phyloP scores from a whole-genome alignment of 2,888 invertebrate species.

The Spodoptera picta region DNA sequence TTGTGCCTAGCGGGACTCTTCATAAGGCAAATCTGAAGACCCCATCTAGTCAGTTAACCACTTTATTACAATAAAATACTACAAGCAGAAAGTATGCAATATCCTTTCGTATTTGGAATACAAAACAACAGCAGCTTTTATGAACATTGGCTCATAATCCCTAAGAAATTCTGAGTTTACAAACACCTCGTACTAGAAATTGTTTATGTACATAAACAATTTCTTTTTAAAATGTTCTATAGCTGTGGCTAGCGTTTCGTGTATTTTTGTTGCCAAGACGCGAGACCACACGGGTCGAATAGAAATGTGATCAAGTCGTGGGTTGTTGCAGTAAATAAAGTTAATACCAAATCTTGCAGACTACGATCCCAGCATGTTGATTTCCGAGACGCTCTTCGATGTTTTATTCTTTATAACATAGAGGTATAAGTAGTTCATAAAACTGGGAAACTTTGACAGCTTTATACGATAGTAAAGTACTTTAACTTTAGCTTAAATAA shows the following conservation, averaged over 20 bases:
- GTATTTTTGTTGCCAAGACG: slow-evolving; percentile 16
- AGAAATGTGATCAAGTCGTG: slow-evolving; percentile 23
- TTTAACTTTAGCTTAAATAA: slow-evolving; percentile 4
- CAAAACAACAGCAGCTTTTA: too few relatives aligned
- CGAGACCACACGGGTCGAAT: slow-evolving; percentile 32
- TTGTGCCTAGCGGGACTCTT: slow-evolving; percentile 5
- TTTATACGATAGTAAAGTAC: slow-evolving; percentile 3
- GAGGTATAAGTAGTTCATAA: slow-evolving; percentile 5
- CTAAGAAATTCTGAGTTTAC: neutral
- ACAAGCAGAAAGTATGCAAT: too few relatives aligned
- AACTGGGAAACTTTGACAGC: slow-evolving; percentile 13
- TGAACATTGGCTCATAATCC: too few relatives aligned
- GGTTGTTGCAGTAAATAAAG: slow-evolving; percentile 28
- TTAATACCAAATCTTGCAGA: slow-evolving; percentile 15
- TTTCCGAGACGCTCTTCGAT: slow-evolving; percentile 3
- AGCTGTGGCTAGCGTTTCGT: slow-evolving; percentile 5
- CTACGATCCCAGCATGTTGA: slow-evolving; percentile 11
- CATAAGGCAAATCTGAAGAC: neutral
- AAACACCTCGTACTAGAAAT: neutral
- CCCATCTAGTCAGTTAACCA: neutral
- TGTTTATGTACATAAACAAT: neutral
- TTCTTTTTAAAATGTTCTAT: slow-evolving; percentile 2
- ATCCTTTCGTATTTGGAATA: too few relatives aligned
- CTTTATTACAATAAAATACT: too few relatives aligned
- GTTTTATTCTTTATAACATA: slow-evolving; percentile 6